Percentiles rank a stretch among this genome's conserved stretches.
Evolutionary conservation across 2,888 invertebrate species (phyloP).

Genomic region (Neoascia interrupta): DNA sequence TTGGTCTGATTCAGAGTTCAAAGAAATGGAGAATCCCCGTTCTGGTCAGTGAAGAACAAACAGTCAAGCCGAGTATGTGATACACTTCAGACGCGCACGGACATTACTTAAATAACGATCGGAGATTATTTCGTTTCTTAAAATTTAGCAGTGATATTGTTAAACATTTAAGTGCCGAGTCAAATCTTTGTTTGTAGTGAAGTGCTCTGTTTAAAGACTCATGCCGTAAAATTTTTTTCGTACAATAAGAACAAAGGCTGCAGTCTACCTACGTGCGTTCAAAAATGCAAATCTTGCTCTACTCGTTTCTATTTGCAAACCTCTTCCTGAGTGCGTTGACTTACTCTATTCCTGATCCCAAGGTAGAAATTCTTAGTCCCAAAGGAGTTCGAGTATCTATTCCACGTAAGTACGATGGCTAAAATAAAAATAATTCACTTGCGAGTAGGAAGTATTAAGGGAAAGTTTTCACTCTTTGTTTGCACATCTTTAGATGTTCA

Average conservation of each 20-base stretch:
- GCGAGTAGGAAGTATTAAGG: no score
- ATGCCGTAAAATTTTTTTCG: no score
- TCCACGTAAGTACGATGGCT: conserved; percentile 42
- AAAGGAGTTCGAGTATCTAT: conserved; percentile 44
- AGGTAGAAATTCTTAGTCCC: conserved; percentile 22
- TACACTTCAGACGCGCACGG: neutral
- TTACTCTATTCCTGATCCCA: conserved; percentile 48
- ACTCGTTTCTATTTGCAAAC: conserved; percentile 39
- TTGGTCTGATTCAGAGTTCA: no score
- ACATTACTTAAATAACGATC: neutral
- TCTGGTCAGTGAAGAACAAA: conserved; percentile 10
- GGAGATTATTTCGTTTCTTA: neutral
- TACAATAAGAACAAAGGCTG: no score
- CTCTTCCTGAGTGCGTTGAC: conserved; percentile 6
- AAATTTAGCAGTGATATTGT: no score
- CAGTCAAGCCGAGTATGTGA: conserved; percentile 31
- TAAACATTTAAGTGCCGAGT: no score
- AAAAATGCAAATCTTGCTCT: conserved; percentile 15
- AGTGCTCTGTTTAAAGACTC: no score
- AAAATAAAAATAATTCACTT: neutral
- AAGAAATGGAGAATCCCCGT: no score
- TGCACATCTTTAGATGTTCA: neutral
- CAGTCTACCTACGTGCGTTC: no score
- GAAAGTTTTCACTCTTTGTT: neutral
- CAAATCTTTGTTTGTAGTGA: no score